These are phyloP conservation scores for Drosophila incognita DNA, from an alignment of 2,888 invertebrate species.

Conservation along the genomic window DNA sequence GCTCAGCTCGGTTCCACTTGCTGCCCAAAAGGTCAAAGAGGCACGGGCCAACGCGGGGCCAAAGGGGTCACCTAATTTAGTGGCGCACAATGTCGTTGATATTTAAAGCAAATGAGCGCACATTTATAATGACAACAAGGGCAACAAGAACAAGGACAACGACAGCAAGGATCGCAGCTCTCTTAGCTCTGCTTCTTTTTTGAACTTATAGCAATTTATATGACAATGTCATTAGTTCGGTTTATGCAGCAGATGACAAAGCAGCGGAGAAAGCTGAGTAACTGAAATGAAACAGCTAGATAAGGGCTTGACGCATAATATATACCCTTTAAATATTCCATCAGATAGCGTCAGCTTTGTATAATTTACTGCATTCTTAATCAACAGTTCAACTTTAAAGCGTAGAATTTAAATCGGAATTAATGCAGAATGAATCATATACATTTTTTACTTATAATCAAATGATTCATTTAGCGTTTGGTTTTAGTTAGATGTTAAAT, in stretches of 20 bases:
- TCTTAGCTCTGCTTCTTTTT: slow-evolving; percentile 26
- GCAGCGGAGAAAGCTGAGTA: slow-evolving; percentile 8
- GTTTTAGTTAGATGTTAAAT: not conserved
- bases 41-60: slow-evolving; percentile 19
- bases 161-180: slow-evolving; percentile 52
- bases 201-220: slow-evolving; percentile 61
- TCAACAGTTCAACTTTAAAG: not conserved
- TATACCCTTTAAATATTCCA: slow-evolving; percentile 5
- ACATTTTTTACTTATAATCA: not conserved
- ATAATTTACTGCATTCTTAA: not conserved
- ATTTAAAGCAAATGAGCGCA: slow-evolving; percentile 79
- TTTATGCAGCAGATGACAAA: slow-evolving; percentile 34
- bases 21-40: slow-evolving; percentile 72
- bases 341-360: not conserved
- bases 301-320: not conserved
- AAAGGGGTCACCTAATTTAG: slow-evolving; percentile 67
- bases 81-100: slow-evolving; percentile 72
- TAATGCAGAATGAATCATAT: not conserved
- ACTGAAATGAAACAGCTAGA: not conserved
- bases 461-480: not conserved
- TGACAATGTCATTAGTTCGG: slow-evolving; percentile 62
- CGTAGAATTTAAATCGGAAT: not conserved
- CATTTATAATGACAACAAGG: slow-evolving; percentile 77
- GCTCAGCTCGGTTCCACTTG: slow-evolving; percentile 72
- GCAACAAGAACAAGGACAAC: slow-evolving; percentile 21